Percentiles rank a stretch among this genome's conserved stretches.
These are phyloP conservation scores for Astur gentilis DNA, from an alignment of 2,113 vertebrate genomes.

Conservation along the genomic window DNA sequence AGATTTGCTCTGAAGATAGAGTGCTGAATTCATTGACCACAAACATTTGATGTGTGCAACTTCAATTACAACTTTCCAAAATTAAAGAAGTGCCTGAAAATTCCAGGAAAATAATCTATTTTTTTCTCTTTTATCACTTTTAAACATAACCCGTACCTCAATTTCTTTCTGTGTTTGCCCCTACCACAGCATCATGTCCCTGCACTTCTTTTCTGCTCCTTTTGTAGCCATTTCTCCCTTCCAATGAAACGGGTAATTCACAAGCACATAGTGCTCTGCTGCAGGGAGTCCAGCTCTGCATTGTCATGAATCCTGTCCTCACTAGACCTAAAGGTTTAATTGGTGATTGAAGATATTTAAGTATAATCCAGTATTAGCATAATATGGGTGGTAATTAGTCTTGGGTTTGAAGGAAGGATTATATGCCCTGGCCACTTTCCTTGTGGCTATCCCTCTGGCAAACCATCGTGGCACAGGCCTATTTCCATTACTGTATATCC, in stretches of 20 bases:
- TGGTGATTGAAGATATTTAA: neutral
- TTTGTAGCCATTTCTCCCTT: neutral
- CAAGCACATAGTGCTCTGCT: neutral
- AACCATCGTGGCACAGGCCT: neutral
- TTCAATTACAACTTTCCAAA: conserved; percentile 25
- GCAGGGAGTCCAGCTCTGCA: neutral
- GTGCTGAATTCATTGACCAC: conserved; percentile 39
- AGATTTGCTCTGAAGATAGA: conserved; percentile 48
- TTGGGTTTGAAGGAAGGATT: neutral
- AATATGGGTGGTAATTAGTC: neutral
- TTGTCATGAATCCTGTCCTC: neutral
- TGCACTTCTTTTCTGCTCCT: neutral
- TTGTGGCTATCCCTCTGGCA: neutral
- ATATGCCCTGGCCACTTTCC: neutral
- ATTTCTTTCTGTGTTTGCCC: neutral
- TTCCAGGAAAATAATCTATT: neutral
- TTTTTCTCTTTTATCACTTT: neutral
- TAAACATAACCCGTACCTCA: neutral
- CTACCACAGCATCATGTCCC: neutral
- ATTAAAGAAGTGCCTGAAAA: neutral
- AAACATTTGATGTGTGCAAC: conserved; percentile 27
- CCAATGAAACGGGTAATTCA: neutral
- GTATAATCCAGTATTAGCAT: neutral
- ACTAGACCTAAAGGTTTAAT: neutral
- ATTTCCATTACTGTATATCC: neutral